Conservation (phyloP, 2,797 vertebrate genomes). For the Acrocephalus scirpaceus region DNA sequence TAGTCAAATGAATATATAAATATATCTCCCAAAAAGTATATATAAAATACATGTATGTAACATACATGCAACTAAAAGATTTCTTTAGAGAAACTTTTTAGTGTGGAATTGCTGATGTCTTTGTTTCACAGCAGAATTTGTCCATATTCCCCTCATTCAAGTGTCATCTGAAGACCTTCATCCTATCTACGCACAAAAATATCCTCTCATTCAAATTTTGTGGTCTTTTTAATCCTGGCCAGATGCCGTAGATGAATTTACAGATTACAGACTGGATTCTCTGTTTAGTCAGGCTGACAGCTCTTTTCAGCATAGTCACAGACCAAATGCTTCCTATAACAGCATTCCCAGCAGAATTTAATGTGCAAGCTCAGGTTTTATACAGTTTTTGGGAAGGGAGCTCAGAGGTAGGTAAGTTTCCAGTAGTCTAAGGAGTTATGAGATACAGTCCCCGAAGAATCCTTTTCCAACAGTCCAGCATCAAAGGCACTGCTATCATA, state of each 20-base stretch:
- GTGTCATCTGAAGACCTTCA: background rate
- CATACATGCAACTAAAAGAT: background rate
- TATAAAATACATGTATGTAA: background rate
- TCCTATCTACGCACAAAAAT: background rate
- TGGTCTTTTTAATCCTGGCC: background rate
- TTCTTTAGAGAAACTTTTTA: background rate
- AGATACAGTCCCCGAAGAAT: background rate
- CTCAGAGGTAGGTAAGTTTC: background rate
- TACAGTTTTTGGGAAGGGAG: background rate
- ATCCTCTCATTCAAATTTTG: background rate
- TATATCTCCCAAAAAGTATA: background rate
- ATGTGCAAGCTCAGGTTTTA: background rate
- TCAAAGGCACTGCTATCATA: background rate
- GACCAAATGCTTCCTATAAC: background rate
- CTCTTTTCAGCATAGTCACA: background rate
- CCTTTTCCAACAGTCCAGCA: background rate
- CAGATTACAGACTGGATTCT: background rate
- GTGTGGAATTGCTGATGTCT: background rate
- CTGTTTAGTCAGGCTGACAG: background rate
- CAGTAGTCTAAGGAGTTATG: background rate
- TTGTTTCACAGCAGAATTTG: background rate
- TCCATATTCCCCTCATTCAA: background rate
- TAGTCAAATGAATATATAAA: background rate
- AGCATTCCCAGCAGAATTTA: background rate
- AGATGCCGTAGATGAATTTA: background rate